Conservation (phyloP, 2,888 invertebrate genomes). For the Dryococelus australis region DNA sequence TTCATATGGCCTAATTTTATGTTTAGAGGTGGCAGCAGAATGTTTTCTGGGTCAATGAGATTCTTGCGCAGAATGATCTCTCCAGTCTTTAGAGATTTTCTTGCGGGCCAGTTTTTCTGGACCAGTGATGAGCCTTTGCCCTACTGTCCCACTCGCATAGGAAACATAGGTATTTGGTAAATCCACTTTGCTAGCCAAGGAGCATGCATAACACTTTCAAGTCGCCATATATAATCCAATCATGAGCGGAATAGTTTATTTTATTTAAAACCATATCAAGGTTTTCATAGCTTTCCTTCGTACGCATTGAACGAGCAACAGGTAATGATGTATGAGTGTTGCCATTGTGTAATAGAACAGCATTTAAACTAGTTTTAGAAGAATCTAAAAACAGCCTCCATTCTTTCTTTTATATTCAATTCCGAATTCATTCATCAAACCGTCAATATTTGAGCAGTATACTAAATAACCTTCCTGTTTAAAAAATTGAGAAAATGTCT, state of each 20-base stretch:
- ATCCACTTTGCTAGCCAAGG: not conserved
- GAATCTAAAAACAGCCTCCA: slow-evolving; percentile 25
- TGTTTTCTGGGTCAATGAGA: not conserved
- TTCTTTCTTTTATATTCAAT: not conserved
- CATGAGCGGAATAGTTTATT: not conserved
- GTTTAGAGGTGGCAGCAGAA: not conserved
- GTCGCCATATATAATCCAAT: no score
- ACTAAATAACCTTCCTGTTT: not conserved
- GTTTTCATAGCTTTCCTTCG: not conserved
- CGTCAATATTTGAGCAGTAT: not conserved
- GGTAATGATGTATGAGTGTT: not conserved
- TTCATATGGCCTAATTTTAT: not conserved
- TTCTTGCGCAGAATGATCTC: not conserved
- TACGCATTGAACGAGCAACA: not conserved
- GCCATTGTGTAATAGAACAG: not conserved
- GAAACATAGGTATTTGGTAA: not conserved
- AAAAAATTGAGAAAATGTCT: no score
- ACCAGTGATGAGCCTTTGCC: not conserved
- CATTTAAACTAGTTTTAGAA: no score
- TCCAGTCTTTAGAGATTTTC: not conserved
- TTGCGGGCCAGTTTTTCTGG: not conserved
- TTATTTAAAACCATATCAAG: not conserved
- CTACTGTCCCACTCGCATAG: not conserved
- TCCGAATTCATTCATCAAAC: slow-evolving; percentile 21
- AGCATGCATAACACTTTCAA: not conserved